Evolutionary conservation across 1,140 invertebrate genomes (phyloP).

Genomic region (Patella vulgata): DNA sequence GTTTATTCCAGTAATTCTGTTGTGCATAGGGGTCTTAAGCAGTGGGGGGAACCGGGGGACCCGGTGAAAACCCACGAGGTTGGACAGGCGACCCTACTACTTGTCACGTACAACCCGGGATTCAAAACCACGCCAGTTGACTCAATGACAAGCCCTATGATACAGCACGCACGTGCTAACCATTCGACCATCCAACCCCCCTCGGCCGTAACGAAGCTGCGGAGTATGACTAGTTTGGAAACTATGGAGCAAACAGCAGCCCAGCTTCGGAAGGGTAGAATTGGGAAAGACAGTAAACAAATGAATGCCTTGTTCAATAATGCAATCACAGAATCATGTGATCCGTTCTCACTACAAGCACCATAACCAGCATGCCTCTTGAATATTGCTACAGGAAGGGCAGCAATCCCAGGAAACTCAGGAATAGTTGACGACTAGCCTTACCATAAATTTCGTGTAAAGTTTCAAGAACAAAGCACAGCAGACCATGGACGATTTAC

Average conservation of each 20-base stretch:
- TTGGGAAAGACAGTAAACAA: conserved; percentile 1
- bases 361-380: neutral
- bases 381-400: conserved; percentile 6
- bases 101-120: no score
- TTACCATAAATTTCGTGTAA: neutral
- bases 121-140: no score
- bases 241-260: neutral
- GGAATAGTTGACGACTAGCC: conserved; percentile 6
- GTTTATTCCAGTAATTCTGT: no score
- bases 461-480: neutral
- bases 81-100: no score
- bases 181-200: no score
- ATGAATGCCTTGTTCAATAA: conserved; percentile 5
- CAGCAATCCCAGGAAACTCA: conserved; percentile 5
- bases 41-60: no score
- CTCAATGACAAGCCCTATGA: no score
- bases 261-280: conserved; percentile 3
- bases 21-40: no score
- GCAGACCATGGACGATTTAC: neutral
- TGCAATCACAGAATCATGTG: conserved; percentile 6
- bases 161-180: no score
- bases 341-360: conserved; percentile 1
- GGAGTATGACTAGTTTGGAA: conserved; percentile 4
- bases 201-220: neutral
- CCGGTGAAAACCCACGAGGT: no score